A percentile compares a stretch with the other conserved stretches of the same genome.
phyloP scores from a whole-genome alignment of 2,888 invertebrate genomes.

The Heliconius ethilla region DNA sequence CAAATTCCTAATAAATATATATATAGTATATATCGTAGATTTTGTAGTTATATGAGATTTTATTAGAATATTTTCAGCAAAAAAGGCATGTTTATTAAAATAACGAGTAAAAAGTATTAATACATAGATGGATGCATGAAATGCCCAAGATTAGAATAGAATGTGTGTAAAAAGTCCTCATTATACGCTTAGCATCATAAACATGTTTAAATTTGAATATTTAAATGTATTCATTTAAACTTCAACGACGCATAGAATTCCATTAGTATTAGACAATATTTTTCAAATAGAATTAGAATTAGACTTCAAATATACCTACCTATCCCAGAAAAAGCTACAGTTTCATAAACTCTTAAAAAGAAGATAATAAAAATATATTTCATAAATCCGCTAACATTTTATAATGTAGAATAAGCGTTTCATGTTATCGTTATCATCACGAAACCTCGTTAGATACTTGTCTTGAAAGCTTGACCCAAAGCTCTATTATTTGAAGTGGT shows the following conservation, averaged over 20 bases:
- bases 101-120: not conserved
- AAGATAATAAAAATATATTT: not conserved
- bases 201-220: no score
- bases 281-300: no score
- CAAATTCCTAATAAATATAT: not conserved
- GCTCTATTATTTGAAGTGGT: conserved; percentile 38
- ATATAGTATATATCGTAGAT: not conserved
- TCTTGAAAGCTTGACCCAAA: conserved; percentile 37
- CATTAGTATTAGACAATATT: not conserved
- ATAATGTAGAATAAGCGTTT: not conserved
- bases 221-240: not conserved
- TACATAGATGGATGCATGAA: not conserved
- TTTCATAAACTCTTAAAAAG: not conserved
- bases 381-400: not conserved
- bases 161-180: no score
- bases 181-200: no score
- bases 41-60: not conserved
- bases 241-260: not conserved
- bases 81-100: not conserved
- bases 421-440: not conserved
- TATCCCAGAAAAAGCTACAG: not conserved
- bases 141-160: not conserved
- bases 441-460: conserved; percentile 24
- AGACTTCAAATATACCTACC: no score
- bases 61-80: not conserved